Base-by-base conservation (phyloP, 2,113 vertebrate species). In the Chlamydotis undulata region DNA sequence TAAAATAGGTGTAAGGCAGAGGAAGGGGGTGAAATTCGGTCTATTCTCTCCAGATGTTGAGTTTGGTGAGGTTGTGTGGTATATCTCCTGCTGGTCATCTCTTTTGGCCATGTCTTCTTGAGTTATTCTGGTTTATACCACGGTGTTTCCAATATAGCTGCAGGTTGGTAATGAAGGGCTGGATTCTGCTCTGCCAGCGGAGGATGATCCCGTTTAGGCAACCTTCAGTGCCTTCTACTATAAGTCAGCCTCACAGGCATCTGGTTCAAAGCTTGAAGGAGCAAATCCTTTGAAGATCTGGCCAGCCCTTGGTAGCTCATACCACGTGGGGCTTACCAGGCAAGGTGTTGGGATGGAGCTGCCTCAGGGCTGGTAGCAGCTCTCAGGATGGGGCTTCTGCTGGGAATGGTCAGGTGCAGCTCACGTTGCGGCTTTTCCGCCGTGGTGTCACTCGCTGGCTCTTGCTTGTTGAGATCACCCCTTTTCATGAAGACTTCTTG, bases 301-400 rank as follows among this genome's bases (percentile, higher is more conserved):
- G 12, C 33, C 26, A 77, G 39, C 14, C n/a, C 26, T 28, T 43
- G 29, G n/a, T 64, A 47, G 33, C 7, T 39, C 18, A 6, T 26
- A 4, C 9, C 3, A 0, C 16, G 12, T 39, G 7, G 22, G 50
- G 21, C 17, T 35, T 18, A 10, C 23, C 16, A 29, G 25, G n/a
- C n/a, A 70, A 16, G 7, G 68, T 14, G 10, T 9, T 68, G 57
- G 74, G 26, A 9, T 50, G 37, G n/a, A 63, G 41, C 37, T 56
- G 78, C 33, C 37, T 60, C 22, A 9, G 28, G 35, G 37, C 39
- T 84, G 65, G 24, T 12, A 35, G 74, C 35, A 45, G 47, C 43
- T 61, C 60, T 57, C 28, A n/a, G 67, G 43, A 50, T 10, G 15
- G n/a, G 4, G 4, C 59, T 93, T 45, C 64, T 83, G 10, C 23